Base-by-base conservation (phyloP, 2,888 invertebrate genomes). In the Drosophila anomelani region DNA sequence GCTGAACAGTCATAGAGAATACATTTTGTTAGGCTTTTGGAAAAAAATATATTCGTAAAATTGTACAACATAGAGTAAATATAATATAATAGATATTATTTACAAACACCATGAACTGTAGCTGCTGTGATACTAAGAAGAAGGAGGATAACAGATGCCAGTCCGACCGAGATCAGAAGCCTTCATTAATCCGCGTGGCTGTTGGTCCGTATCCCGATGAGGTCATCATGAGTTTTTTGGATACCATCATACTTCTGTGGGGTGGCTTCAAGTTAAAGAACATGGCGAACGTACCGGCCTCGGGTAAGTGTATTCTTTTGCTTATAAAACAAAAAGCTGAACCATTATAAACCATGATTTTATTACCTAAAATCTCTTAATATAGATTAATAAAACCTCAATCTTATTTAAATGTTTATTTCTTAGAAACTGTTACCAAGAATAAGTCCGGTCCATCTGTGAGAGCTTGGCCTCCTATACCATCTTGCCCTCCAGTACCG, bases 161-260 rank as follows among this genome's bases (percentile, higher is more conserved):
- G 12, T 1, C 38, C 5, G 29, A n/a, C 1, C 6, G 12, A 1
- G 12, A 23, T 6, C 26, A 53, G 3, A 59, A 75, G 32, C 73
- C 61, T n/a, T 67, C 54, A 1, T 72, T 47, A 80, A 0, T 68
- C 10, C 1, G 72, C 1, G 72, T 84, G 59, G 54, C 76, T 13
- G 44, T 91, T 0, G 86, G 85, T 23, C 91, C 92, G 3, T 90
- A 78, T 76, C 90, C 91, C 8, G 91, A 92, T 63, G 91, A 91
- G 59, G 61, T 88, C 0, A 58, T 92, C 4, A 78, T 91, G 61
- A 49, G 70, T 5, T 72, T 72, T 1, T 44, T 91, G 32, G 91
- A 91, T 75, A 85, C 85, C 23, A 64, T 89, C 4, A 76, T 91
- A 1, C 84, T 76, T 59, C 76, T 79, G 8, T 57, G 77, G 36